phyloP scores from a whole-genome alignment of 2,113 vertebrate genomes.

The Myotis brandtii region DNA sequence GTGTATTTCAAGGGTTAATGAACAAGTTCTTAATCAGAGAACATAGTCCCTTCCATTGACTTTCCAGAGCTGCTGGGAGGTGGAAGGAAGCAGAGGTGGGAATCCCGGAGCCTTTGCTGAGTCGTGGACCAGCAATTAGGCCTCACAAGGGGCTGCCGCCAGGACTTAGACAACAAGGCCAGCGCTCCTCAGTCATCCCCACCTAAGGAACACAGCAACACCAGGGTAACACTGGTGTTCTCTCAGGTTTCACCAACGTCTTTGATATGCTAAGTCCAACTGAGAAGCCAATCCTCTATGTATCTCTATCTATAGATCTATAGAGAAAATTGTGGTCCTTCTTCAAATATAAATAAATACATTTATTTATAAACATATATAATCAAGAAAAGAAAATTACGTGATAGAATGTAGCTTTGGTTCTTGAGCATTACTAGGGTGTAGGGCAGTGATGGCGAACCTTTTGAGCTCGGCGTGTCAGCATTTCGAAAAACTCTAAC shows the following conservation, averaged over 20 bases:
- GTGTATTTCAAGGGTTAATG: background rate
- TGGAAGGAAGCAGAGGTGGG: background rate
- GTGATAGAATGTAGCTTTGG: background rate
- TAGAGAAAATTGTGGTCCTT: background rate
- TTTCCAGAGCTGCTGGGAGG: background rate
- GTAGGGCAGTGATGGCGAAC: background rate
- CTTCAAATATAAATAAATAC: background rate
- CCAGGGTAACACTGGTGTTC: background rate
- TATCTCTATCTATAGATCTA: background rate
- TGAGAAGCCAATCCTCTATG: background rate
- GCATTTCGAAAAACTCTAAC: too few species aligned
- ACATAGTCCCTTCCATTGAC: too few species aligned
- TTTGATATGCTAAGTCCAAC: background rate
- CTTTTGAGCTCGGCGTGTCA: too few species aligned
- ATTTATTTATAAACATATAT: background rate
- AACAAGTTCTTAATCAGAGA: background rate
- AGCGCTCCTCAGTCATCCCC: background rate
- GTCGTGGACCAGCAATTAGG: background rate
- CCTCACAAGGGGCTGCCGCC: background rate
- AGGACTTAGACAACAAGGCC: background rate
- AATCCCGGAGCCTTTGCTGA: background rate
- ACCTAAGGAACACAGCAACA: background rate
- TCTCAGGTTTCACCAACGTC: background rate
- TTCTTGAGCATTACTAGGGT: background rate
- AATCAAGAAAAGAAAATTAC: background rate